Evolutionary conservation across 30 jellyfish, hydroid and myxozoan species (phyloP).

Genomic region (Nemopilema nomurai): DNA sequence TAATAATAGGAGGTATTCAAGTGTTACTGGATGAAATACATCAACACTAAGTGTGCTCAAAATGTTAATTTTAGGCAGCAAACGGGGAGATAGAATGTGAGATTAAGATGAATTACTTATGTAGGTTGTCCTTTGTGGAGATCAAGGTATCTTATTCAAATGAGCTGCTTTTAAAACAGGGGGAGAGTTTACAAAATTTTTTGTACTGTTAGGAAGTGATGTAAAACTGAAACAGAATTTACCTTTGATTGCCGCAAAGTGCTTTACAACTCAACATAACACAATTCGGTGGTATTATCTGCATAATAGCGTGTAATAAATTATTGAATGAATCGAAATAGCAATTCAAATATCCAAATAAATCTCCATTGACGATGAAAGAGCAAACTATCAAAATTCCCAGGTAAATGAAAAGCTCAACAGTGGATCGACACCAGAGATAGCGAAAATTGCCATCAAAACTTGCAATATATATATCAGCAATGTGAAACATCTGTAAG

Average conservation of each 20-base stretch:
- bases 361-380: neutral
- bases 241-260: slow-evolving; percentile 64
- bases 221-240: slow-evolving; percentile 52
- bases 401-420: neutral
- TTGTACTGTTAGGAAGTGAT: neutral
- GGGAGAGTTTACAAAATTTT: neutral
- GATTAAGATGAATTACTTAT: too few relatives aligned
- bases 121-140: too few relatives aligned
- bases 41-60: too few relatives aligned
- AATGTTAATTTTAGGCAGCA: too few relatives aligned
- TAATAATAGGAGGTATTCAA: too few relatives aligned
- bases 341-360: neutral
- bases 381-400: too few relatives aligned
- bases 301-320: slow-evolving; percentile 55
- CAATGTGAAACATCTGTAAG: too few relatives aligned
- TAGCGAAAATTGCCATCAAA: neutral
- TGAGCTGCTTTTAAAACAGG: neutral
- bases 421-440: neutral
- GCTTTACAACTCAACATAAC: slow-evolving; percentile 66
- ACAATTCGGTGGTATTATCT: slow-evolving; percentile 64
- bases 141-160: neutral
- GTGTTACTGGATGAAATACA: too few relatives aligned
- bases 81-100: too few relatives aligned
- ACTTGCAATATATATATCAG: neutral
- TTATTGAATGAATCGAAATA: slow-evolving; percentile 22